phyloP scores from a whole-genome alignment of 2,113 vertebrate genomes.

The Lasiurus borealis region DNA sequence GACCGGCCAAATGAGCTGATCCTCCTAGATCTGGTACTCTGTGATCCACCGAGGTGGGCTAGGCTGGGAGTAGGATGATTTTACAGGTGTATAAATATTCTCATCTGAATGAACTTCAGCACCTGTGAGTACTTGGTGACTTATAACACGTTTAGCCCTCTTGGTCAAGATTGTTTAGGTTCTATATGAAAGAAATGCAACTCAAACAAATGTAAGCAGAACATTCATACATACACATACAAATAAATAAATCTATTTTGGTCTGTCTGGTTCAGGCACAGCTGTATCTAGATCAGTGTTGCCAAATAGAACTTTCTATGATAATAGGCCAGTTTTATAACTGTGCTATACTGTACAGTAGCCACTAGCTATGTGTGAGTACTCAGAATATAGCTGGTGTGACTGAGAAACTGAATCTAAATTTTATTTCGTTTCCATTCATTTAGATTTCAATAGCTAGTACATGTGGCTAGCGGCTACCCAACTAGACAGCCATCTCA shows the following conservation, averaged over 20 bases:
- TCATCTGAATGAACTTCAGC: neutral
- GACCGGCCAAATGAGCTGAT: neutral
- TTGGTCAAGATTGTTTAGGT: neutral
- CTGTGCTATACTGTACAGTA: neutral
- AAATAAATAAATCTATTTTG: neutral
- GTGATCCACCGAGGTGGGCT: neutral
- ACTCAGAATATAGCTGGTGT: neutral
- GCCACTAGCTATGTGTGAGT: neutral
- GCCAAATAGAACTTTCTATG: neutral
- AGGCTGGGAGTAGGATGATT: neutral
- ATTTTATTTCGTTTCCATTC: neutral
- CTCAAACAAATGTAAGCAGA: neutral
- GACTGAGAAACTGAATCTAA: neutral
- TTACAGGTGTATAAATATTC: neutral
- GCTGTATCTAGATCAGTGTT: neutral
- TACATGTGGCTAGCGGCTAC: no score
- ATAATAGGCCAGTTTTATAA: neutral
- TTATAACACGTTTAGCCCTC: neutral
- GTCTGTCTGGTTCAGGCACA: neutral
- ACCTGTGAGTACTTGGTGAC: neutral
- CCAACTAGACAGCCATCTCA: accelerated
- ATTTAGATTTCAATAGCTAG: neutral
- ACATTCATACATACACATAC: neutral
- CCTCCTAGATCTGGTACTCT: neutral
- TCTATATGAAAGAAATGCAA: neutral